Evolutionary conservation across 2,113 vertebrate genomes (phyloP).

Genomic region (Pelodiscus sinensis): DNA sequence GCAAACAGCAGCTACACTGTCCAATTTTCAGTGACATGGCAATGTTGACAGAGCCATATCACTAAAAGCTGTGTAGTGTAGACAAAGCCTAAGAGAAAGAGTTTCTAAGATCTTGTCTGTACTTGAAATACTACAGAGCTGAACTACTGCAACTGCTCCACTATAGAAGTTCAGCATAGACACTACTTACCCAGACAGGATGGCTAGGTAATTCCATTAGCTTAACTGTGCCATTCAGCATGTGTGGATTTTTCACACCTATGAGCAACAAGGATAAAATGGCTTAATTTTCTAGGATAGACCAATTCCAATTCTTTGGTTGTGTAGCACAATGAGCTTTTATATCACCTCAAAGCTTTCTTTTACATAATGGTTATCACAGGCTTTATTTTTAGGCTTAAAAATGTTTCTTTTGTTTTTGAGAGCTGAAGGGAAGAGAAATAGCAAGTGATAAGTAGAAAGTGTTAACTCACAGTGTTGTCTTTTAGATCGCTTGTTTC

Average conservation of each 20-base stretch:
- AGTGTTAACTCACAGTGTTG: background rate
- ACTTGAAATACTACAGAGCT: background rate
- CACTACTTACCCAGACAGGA: background rate
- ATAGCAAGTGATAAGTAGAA: background rate
- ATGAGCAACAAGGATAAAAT: background rate
- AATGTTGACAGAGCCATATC: too few species aligned
- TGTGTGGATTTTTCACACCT: background rate
- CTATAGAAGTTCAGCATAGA: background rate
- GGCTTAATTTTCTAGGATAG: background rate
- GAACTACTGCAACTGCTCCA: background rate
- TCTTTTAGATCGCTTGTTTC: background rate
- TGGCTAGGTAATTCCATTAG: background rate
- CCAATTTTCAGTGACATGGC: too few species aligned
- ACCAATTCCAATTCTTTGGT: background rate
- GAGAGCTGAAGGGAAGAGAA: background rate
- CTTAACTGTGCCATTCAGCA: background rate
- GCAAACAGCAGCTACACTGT: too few species aligned
- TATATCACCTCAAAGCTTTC: background rate
- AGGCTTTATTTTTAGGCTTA: background rate
- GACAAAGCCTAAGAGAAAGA: background rate
- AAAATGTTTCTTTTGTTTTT: background rate
- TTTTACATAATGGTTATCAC: background rate
- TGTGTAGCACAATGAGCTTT: background rate
- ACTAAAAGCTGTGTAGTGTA: too few species aligned
- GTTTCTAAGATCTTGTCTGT: background rate